These are phyloP conservation scores for Ephestia elutella DNA, from an alignment of 1,140 invertebrate species.

Conservation along the genomic window DNA sequence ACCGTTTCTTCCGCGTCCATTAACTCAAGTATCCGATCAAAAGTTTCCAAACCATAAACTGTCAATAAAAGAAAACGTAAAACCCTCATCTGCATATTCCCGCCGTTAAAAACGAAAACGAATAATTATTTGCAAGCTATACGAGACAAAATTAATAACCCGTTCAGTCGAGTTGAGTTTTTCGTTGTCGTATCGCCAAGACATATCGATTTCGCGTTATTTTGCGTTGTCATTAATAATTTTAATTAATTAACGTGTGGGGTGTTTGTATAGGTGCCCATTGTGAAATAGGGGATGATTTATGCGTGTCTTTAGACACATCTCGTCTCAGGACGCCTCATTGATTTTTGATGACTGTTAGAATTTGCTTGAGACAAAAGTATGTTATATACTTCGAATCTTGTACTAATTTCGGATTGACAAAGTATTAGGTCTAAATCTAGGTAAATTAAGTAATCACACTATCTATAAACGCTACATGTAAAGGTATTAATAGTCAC, in stretches of 20 bases:
- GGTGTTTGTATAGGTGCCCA: conserved; percentile 47
- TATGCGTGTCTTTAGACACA: conserved; percentile 36
- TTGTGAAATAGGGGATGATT: conserved; percentile 49
- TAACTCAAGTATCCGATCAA: conserved; percentile 41
- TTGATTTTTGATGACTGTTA: conserved; percentile 58
- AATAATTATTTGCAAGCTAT: conserved; percentile 27
- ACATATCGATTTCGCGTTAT: conserved; percentile 57
- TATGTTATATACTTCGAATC: background rate
- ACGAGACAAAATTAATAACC: conserved; percentile 60
- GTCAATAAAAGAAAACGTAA: conserved; percentile 64
- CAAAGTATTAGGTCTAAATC: too few relatives aligned
- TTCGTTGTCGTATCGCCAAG: conserved; percentile 21
- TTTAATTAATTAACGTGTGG: conserved; percentile 54
- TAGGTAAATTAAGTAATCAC: too few relatives aligned
- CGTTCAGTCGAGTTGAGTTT: conserved; percentile 37
- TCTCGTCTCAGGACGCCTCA: conserved; percentile 35
- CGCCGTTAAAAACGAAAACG: conserved; percentile 55
- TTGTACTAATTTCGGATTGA: too few relatives aligned
- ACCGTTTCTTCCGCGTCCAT: conserved; percentile 13
- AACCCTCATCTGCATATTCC: conserved; percentile 62
- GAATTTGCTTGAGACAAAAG: conserved; percentile 21
- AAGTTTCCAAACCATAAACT: conserved; percentile 69
- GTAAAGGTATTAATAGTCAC: too few relatives aligned
- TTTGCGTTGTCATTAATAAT: conserved; percentile 56
- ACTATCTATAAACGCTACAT: too few relatives aligned